Evolutionary conservation across 1,140 invertebrate genomes (phyloP).

Genomic region (Acromyrmex heyeri): DNA sequence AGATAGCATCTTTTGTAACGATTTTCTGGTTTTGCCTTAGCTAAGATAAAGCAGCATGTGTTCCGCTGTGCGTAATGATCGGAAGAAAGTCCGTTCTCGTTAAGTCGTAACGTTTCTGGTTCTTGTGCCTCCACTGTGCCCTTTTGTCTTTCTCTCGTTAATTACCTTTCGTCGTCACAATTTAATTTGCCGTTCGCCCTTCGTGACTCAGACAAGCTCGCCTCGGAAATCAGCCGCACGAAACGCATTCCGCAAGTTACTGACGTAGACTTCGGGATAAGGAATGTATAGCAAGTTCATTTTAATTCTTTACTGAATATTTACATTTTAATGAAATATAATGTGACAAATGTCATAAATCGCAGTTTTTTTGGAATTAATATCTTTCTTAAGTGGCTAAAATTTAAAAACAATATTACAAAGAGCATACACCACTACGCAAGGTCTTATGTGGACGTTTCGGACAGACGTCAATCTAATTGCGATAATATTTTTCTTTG

Average conservation of each 20-base stretch:
- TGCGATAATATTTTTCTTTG: no score
- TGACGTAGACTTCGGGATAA: slow-evolving; percentile 1
- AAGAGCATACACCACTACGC: no score
- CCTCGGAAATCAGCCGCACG: slow-evolving; percentile 42
- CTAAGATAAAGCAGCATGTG: slow-evolving; percentile 43
- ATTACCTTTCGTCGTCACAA: slow-evolving; percentile 47
- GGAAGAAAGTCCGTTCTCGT: slow-evolving; percentile 57
- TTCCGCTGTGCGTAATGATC: slow-evolving; percentile 41
- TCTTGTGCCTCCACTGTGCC: slow-evolving; percentile 3
- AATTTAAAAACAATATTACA: no score
- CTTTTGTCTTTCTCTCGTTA: slow-evolving; percentile 44
- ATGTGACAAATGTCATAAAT: not conserved
- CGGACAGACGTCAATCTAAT: no score
- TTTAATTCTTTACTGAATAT: slow-evolving; percentile 42
- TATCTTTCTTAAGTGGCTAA: not conserved
- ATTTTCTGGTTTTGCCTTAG: slow-evolving; percentile 25
- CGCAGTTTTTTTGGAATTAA: not conserved
- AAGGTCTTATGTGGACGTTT: no score
- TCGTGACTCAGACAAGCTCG: slow-evolving; percentile 39
- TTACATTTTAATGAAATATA: slow-evolving; percentile 40
- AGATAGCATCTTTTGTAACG: slow-evolving; percentile 46
- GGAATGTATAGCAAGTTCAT: slow-evolving; percentile 33
- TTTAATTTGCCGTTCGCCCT: slow-evolving; percentile 60
- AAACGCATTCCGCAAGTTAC: slow-evolving; percentile 49
- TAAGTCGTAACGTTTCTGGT: slow-evolving; percentile 44